phyloP scores from a whole-genome alignment of 2,888 invertebrate genomes.

The Mantis religiosa region DNA sequence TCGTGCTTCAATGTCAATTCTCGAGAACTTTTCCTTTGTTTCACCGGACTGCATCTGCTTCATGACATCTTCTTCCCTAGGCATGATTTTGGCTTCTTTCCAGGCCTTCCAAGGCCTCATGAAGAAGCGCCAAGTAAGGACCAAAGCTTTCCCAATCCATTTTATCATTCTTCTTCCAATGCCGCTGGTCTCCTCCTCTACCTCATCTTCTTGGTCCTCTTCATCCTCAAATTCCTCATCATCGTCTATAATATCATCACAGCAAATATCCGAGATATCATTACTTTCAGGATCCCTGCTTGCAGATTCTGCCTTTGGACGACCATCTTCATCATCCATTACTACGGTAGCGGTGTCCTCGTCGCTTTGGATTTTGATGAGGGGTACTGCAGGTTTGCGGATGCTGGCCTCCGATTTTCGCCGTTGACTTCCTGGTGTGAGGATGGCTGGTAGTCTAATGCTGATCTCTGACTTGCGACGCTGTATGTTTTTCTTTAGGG shows the following conservation, averaged over 20 bases:
- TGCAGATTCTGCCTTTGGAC: neutral
- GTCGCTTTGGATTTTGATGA: neutral
- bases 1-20: constrained; percentile 55
- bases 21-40: constrained; percentile 39
- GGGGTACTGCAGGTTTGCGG: neutral
- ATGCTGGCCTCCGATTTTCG: neutral
- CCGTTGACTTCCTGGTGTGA: neutral
- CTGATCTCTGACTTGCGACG: constrained; percentile 10
- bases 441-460: neutral
- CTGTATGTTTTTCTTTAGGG: neutral
- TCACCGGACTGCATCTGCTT: constrained; percentile 30
- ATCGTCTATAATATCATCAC: constrained; percentile 20
- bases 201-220: neutral
- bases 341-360: neutral
- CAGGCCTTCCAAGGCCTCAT: constrained; percentile 26
- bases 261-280: neutral
- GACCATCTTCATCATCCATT: neutral
- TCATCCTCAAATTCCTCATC: constrained; percentile 27
- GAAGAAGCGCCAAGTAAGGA: neutral
- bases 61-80: constrained; percentile 33
- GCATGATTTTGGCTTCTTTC: constrained; percentile 30
- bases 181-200: neutral
- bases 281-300: neutral
- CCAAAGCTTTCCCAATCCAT: neutral
- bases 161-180: neutral